Percentiles rank a stretch among this genome's conserved stretches.
phyloP scores from a whole-genome alignment of 2,888 invertebrate species.

The Athalia circularis region DNA sequence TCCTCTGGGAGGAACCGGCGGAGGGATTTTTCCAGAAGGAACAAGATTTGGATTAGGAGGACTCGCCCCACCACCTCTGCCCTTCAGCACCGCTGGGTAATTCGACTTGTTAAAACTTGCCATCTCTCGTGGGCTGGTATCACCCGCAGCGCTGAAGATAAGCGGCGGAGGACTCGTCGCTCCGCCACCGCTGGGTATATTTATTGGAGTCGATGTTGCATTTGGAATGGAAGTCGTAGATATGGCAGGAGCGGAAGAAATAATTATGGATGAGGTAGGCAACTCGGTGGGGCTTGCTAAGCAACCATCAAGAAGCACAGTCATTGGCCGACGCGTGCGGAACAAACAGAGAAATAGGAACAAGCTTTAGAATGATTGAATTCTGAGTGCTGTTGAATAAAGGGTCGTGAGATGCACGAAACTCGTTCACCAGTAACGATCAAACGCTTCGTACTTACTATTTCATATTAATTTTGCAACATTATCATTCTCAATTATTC shows the following conservation, averaged over 20 bases:
- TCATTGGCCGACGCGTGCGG: constrained; percentile 48
- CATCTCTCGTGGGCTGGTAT: constrained; percentile 16
- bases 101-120: constrained; percentile 68
- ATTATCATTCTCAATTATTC: not conserved
- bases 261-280: constrained; percentile 55
- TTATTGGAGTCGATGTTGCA: constrained; percentile 69
- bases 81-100: constrained; percentile 86
- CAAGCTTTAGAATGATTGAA: constrained; percentile 45
- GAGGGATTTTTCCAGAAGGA: constrained; percentile 82
- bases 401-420: not conserved
- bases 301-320: constrained; percentile 49
- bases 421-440: constrained; percentile 27
- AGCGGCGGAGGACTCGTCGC: constrained; percentile 62
- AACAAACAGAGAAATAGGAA: constrained; percentile 48
- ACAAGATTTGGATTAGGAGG: constrained; percentile 79
- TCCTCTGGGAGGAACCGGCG: constrained; percentile 86
- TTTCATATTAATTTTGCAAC: not conserved
- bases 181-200: constrained; percentile 57
- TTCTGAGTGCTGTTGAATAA: constrained; percentile 11
- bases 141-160: constrained; percentile 39
- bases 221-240: constrained; percentile 67
- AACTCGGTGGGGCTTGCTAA: constrained; percentile 62
- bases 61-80: constrained; percentile 73
- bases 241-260: constrained; percentile 73
- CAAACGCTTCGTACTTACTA: not conserved